These are phyloP conservation scores for Eilema caniola DNA, from an alignment of 2,888 invertebrate species.

Conservation along the genomic window DNA sequence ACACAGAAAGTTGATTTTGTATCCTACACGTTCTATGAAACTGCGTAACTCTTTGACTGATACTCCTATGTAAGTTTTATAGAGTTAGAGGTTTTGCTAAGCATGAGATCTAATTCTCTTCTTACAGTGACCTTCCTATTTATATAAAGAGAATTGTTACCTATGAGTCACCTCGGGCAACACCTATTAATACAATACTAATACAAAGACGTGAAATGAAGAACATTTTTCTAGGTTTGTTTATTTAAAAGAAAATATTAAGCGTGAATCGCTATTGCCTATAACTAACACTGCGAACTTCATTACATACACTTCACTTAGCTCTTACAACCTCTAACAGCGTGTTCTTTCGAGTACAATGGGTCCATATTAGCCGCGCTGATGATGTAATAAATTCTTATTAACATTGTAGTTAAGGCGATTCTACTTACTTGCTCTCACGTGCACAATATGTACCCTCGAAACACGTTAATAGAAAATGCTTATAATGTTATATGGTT, in stretches of 20 bases:
- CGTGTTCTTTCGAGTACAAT: neutral
- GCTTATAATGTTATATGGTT: neutral
- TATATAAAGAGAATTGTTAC: no score
- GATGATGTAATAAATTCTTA: slow-evolving; percentile 3
- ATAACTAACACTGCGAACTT: neutral
- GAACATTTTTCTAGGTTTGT: neutral
- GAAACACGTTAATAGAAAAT: neutral
- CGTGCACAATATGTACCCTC: neutral
- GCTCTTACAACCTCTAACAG: neutral
- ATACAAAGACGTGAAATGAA: neutral
- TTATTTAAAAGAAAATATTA: neutral
- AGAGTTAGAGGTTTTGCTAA: no score
- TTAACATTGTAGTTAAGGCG: slow-evolving; percentile 7
- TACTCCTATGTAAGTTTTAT: no score
- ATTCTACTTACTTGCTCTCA: slow-evolving; percentile 3
- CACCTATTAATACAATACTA: no score
- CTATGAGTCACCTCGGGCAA: no score
- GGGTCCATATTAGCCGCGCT: neutral
- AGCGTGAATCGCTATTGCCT: neutral
- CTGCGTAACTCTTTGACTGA: no score
- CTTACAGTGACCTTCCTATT: no score
- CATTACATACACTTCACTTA: slow-evolving; percentile 8
- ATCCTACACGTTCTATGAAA: no score
- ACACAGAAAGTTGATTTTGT: no score
- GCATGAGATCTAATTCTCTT: no score